Evolutionary conservation across 2,113 vertebrate species (phyloP).

Genomic region (Vombatus ursinus): DNA sequence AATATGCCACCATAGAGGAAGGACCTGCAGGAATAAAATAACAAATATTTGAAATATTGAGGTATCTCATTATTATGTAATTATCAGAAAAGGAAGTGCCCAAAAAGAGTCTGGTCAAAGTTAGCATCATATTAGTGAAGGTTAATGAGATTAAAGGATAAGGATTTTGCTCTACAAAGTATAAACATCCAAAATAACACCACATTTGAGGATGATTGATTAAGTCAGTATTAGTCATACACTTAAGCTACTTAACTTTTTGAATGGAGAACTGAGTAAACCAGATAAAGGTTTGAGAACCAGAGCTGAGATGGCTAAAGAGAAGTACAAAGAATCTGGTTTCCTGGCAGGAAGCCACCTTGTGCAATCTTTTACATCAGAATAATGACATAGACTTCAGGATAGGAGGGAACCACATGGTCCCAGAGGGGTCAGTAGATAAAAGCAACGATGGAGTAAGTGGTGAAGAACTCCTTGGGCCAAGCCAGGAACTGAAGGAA

Average conservation of each 20-base stretch:
- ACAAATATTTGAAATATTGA: background rate
- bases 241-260: background rate
- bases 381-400: background rate
- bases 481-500: background rate
- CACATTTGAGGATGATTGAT: background rate
- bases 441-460: background rate
- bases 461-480: background rate
- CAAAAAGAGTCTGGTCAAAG: background rate
- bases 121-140: background rate
- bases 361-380: background rate
- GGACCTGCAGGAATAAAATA: background rate
- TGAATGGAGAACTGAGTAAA: background rate
- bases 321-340: background rate
- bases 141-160: background rate
- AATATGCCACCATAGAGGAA: background rate
- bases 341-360: background rate
- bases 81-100: background rate
- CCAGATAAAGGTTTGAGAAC: background rate
- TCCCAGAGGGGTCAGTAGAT: background rate
- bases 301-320: background rate
- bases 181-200: background rate
- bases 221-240: background rate
- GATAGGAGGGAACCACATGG: background rate
- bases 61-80: background rate
- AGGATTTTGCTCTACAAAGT: background rate